A percentile compares a stretch with the other conserved stretches of the same genome.
These are phyloP conservation scores for Hirtodrosophila confusa DNA, from an alignment of 2,888 invertebrate genomes.

Conservation along the genomic window DNA sequence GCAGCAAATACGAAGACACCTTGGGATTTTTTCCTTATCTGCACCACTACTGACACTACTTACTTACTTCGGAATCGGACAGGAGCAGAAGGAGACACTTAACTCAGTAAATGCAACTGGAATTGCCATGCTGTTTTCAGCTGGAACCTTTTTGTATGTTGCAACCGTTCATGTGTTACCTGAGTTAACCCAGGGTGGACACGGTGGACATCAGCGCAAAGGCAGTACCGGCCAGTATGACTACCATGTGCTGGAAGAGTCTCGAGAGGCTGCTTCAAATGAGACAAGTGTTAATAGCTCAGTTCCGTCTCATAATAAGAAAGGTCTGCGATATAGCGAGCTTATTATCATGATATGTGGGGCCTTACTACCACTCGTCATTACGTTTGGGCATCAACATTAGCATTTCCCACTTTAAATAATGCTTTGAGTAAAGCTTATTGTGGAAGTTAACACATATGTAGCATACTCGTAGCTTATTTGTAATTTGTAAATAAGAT, in stretches of 20 bases:
- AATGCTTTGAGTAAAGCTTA: not conserved
- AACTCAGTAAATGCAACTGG: conserved; percentile 96
- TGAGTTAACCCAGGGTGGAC: conserved; percentile 90
- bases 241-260: conserved; percentile 78
- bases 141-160: conserved; percentile 99
- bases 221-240: conserved; percentile 59
- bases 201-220: conserved; percentile 80
- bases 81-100: conserved; percentile 95
- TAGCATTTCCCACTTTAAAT: conserved; percentile 79
- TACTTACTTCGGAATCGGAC: conserved; percentile 96
- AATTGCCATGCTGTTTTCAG: conserved; percentile 99
- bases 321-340: conserved; percentile 90
- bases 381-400: conserved; percentile 97
- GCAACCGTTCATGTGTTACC: conserved; percentile 99
- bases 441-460: not conserved
- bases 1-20: conserved; percentile 92
- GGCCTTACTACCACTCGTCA: conserved; percentile 92
- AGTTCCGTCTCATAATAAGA: conserved; percentile 65
- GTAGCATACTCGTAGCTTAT: conserved; percentile 6
- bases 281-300: conserved; percentile 24
- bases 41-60: conserved; percentile 95
- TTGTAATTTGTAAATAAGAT: conserved; percentile 22
- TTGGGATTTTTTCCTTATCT: conserved; percentile 95
- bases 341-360: conserved; percentile 93
- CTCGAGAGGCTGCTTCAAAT: conserved; percentile 41